Evolutionary conservation across 2,797 vertebrate genomes (phyloP).

Genomic region (Crotalus adamanteus): DNA sequence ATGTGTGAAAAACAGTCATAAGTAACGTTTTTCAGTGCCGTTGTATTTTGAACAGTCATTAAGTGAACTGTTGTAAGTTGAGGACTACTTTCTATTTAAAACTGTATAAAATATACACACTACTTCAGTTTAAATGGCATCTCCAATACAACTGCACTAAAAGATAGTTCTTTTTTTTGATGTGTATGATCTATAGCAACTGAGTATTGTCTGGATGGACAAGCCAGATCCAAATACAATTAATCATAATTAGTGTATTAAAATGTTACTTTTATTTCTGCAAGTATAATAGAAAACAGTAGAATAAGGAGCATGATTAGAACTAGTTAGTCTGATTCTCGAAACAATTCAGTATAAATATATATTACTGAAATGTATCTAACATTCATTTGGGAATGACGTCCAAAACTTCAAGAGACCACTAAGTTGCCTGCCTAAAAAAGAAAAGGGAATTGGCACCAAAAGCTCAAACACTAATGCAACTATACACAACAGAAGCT

Average conservation of each 20-base stretch:
- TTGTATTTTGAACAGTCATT: neutral
- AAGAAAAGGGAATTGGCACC: neutral
- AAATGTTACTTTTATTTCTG: too few relatives aligned
- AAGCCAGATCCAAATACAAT: neutral
- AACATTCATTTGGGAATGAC: neutral
- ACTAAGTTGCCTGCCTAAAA: neutral
- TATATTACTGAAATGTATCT: neutral
- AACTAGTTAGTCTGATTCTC: neutral
- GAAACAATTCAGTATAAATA: neutral
- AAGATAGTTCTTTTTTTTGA: neutral
- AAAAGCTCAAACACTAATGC: neutral
- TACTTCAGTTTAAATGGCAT: neutral
- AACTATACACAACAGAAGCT: neutral
- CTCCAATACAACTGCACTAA: fast-evolving
- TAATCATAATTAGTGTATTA: neutral
- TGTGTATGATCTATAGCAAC: neutral
- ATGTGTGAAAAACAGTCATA: neutral
- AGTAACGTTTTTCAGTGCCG: neutral
- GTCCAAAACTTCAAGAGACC: neutral
- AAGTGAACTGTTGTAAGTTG: neutral
- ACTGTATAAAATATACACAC: neutral
- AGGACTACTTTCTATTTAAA: neutral
- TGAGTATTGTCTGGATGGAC: neutral
- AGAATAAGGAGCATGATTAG: neutral
- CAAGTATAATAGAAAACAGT: neutral